Percentiles rank a stretch among this genome's conserved stretches.
phyloP scores from a whole-genome alignment of 2,797 vertebrate species.

The Cirrhinus molitorella region DNA sequence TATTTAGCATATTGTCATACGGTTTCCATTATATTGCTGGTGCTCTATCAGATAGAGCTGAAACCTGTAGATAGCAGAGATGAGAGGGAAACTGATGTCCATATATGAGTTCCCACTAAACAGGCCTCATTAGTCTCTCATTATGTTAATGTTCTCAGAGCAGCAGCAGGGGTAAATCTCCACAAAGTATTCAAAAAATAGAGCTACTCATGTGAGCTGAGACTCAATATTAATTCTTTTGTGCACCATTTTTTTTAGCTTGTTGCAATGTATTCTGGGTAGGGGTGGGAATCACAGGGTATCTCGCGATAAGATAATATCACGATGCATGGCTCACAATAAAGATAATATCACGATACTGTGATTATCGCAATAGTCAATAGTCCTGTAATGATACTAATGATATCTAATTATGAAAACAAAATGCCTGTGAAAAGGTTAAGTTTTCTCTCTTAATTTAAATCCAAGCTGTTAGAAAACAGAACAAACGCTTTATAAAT shows the following conservation, averaged over 20 bases:
- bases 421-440: too few species aligned
- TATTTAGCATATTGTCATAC: slow-evolving; percentile 44
- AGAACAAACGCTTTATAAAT: too few species aligned
- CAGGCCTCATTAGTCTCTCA: slow-evolving; percentile 3
- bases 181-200: not conserved
- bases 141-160: slow-evolving; percentile 10
- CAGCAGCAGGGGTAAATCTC: not conserved
- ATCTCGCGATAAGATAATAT: too few species aligned
- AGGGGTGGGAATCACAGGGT: too few species aligned
- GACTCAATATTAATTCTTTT: not conserved
- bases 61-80: slow-evolving; percentile 37
- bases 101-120: not conserved
- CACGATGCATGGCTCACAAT: too few species aligned
- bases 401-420: too few species aligned
- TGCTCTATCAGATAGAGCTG: slow-evolving; percentile 52
- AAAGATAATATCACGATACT: too few species aligned
- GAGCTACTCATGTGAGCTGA: not conserved
- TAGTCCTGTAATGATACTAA: too few species aligned
- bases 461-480: too few species aligned
- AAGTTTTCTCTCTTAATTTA: too few species aligned
- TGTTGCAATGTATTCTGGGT: not conserved
- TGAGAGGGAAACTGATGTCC: slow-evolving; percentile 22
- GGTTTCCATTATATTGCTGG: slow-evolving; percentile 32
- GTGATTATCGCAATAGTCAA: too few species aligned
- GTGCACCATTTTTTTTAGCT: not conserved